phyloP scores from a whole-genome alignment of 2,888 invertebrate species.

The Coleophora flavipennella region DNA sequence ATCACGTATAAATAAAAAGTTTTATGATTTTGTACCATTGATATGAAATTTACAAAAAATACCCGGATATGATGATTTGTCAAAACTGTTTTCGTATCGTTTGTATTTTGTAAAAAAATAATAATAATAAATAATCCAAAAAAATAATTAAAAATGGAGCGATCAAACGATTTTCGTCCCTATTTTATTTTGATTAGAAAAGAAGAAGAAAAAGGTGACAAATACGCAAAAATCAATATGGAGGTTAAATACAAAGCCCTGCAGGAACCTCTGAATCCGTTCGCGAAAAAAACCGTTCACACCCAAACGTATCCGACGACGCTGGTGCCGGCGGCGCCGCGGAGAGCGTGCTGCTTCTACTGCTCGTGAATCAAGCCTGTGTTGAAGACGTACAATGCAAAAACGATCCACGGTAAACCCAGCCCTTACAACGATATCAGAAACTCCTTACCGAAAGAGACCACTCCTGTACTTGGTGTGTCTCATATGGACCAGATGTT shows the following conservation, averaged over 20 bases:
- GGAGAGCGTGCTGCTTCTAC: conserved; percentile 47
- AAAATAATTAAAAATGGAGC: conserved; percentile 15
- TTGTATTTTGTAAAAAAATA: background rate
- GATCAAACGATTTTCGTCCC: conserved; percentile 52
- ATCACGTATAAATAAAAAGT: no score
- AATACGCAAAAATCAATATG: conserved; percentile 51
- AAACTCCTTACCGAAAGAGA: no score
- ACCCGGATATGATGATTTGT: no score
- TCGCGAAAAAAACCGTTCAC: conserved; percentile 38
- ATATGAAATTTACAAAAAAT: no score
- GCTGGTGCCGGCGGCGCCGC: conserved; percentile 50
- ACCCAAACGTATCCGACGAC: conserved; percentile 57
- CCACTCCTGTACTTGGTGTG: no score
- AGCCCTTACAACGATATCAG: no score
- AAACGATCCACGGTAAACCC: no score
- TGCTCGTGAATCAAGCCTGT: conserved; percentile 22
- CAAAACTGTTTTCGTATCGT: no score
- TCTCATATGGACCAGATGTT: conserved; percentile 32
- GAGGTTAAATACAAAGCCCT: conserved; percentile 45
- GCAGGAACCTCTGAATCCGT: conserved; percentile 41
- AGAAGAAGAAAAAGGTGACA: conserved; percentile 62
- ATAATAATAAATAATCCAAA: conserved; percentile 11
- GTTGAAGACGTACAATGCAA: no score
- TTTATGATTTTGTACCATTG: no score
- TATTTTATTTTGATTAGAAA: conserved; percentile 50